A percentile compares a stretch with the other conserved stretches of the same genome.
Evolutionary conservation across 2,797 vertebrate genomes (phyloP).

Genomic region (Picus viridis): DNA sequence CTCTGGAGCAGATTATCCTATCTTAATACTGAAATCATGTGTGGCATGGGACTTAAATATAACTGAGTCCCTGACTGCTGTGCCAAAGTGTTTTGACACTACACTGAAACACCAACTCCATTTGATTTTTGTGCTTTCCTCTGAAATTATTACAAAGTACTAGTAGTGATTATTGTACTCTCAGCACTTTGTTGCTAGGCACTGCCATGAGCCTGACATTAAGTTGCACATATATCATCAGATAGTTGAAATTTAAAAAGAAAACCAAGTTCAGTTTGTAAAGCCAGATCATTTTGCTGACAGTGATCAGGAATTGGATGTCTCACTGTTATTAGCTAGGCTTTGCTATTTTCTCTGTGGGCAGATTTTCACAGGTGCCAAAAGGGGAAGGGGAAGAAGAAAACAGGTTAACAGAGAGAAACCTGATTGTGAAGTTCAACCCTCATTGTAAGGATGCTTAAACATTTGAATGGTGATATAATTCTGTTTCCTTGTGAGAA

Average conservation of each 20-base stretch:
- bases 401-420: background rate
- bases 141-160: conserved; percentile 8
- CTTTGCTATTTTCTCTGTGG: background rate
- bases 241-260: background rate
- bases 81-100: background rate
- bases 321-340: background rate
- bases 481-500: background rate
- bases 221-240: background rate
- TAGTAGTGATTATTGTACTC: background rate
- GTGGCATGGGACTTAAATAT: background rate
- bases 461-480: background rate
- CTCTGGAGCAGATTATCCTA: background rate
- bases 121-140: background rate
- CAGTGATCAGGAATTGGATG: background rate
- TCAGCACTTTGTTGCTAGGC: conserved; percentile 38
- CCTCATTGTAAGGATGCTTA: background rate
- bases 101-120: background rate
- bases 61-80: background rate
- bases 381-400: background rate
- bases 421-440: background rate
- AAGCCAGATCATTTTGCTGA: background rate
- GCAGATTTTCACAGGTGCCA: background rate
- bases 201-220: background rate
- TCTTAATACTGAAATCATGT: background rate
- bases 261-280: background rate